A percentile compares a stretch with the other conserved stretches of the same genome.
Conservation (phyloP, 2,113 vertebrate genomes). For the Upupa epops region DNA sequence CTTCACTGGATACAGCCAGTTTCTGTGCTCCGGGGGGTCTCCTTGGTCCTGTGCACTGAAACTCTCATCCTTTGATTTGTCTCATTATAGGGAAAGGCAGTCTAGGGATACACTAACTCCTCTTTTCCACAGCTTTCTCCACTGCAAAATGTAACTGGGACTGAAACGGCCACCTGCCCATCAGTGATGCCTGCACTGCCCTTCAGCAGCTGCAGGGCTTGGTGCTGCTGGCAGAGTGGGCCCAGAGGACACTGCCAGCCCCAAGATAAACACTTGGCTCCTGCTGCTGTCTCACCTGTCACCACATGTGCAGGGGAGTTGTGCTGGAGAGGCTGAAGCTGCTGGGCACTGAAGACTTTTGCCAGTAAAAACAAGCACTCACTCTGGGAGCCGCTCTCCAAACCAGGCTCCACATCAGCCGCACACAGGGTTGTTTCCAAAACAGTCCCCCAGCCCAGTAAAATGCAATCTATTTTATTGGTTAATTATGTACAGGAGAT, state of each 20-base stretch:
- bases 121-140: background rate
- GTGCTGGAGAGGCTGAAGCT: background rate
- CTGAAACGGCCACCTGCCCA: accelerated
- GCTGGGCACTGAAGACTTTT: background rate
- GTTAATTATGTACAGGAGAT: slow-evolving; percentile 59
- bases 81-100: background rate
- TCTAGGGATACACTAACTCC: background rate
- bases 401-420: background rate
- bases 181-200: accelerated
- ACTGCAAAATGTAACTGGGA: background rate
- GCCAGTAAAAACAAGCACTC: background rate
- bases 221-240: background rate
- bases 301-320: too few species aligned
- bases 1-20: background rate
- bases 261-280: background rate
- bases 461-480: slow-evolving; percentile 65
- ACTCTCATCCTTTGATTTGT: background rate
- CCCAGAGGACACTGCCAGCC: background rate
- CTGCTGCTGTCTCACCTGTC: accelerated
- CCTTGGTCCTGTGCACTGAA: background rate
- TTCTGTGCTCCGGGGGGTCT: accelerated
- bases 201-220: background rate
- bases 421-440: background rate
- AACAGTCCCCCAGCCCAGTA: background rate
- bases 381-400: too few species aligned